These are phyloP conservation scores for Sarcophaga caerulescens DNA, from an alignment of 2,888 invertebrate genomes.

Conservation along the genomic window DNA sequence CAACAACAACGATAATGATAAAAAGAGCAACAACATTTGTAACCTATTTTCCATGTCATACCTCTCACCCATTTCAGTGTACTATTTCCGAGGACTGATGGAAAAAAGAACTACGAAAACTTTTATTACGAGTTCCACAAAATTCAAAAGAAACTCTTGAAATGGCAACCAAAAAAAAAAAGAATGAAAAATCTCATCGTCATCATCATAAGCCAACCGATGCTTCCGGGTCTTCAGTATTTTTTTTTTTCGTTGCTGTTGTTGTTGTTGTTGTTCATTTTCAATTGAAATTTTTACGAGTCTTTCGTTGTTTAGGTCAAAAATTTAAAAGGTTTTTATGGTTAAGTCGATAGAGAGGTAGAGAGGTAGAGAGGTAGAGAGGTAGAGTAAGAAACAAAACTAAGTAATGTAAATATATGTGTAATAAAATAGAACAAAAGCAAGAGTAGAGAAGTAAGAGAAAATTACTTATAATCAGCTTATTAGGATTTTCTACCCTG, in stretches of 20 bases:
- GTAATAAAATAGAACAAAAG: not conserved
- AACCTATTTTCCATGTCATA: conserved; percentile 61
- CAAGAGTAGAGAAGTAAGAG: not conserved
- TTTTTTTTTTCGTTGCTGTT: conserved; percentile 23
- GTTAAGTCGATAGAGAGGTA: not conserved
- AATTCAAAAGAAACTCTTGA: conserved; percentile 12
- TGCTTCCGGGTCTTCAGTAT: not conserved
- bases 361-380: too few relatives aligned
- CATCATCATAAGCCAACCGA: conserved; percentile 11
- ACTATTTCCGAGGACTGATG: too few relatives aligned
- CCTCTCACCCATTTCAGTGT: not conserved
- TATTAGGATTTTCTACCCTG: conserved; percentile 42
- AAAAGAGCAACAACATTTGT: conserved; percentile 48
- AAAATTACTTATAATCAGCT: conserved; percentile 49
- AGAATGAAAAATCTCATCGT: not conserved
- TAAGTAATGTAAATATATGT: too few relatives aligned
- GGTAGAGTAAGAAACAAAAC: too few relatives aligned
- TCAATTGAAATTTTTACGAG: not conserved
- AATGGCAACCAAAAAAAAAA: conserved; percentile 12
- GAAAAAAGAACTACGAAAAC: not conserved
- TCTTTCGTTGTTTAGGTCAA: conserved; percentile 36
- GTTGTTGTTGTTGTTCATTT: not conserved
- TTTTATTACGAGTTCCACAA: not conserved
- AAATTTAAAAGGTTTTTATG: conserved; percentile 38
- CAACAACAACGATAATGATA: not conserved